Base-by-base conservation (phyloP, 2,888 invertebrate species). In the Melipona beecheii region DNA sequence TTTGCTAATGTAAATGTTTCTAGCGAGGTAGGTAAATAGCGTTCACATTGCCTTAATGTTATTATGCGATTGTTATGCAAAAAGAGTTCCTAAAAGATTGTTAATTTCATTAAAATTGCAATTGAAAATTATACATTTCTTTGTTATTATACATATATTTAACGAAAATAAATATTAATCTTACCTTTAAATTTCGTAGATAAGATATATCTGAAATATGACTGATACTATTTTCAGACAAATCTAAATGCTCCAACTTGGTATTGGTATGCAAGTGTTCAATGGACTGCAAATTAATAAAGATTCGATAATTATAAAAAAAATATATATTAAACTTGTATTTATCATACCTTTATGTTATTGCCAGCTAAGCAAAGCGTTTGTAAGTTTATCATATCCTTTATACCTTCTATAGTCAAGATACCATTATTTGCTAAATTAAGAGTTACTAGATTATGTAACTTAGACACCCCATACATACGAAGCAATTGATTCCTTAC, bases 371-470 rank as follows among this genome's bases (percentile, higher is more conserved):
- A 95, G 95, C 98, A 98, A 74, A 99, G 95, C 92, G 97, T 97
- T 92, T 97, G 97, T 82, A 99, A 95, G 92, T 97, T 97, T 75
- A 96, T 95, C 87, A 99, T 95, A 83, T 98, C 98, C 94, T 98
- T 98, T 21, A 98, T 95, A 17, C 98, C 98, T 94, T 99, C 98
- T 91, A 98, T 98, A 79, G 97, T 97, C 66, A 98, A 95, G 87
- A 99, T 98, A 73, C 97, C 97, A 95, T 99, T 99, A 93, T 98
- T 97, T 86, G 98, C 97, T 68, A 99, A 95, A 94, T 98, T 97
- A 85, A 99, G 95, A 64, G 97, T 96, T 60, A 97, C 96, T 75
- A 99, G 95, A 93, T 97, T 97, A 86, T 97, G 97, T 83, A 99
- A 95, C 74, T 97, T 96, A 84, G 97, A 97, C 52, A 98, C 97